These are phyloP conservation scores for Mesitornis unicolor DNA, from an alignment of 2,113 vertebrate species.

Conservation along the genomic window DNA sequence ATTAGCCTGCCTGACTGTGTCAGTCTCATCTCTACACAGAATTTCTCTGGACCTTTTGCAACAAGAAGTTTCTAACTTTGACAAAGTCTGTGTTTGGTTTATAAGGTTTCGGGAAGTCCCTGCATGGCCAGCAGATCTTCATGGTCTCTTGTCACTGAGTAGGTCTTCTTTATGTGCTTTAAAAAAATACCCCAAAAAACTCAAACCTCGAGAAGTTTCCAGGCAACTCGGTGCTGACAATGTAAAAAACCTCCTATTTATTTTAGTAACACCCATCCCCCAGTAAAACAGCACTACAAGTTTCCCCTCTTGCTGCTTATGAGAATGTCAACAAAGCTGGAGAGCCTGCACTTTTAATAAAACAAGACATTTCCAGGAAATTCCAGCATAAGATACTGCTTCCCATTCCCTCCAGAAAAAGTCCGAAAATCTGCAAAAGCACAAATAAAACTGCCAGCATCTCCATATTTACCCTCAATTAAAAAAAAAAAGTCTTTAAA, in stretches of 20 bases:
- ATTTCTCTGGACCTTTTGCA: not conserved
- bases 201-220: not conserved
- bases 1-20: not conserved
- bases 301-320: not conserved
- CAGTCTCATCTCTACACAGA: not conserved
- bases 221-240: not conserved
- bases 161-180: not conserved
- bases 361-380: not conserved
- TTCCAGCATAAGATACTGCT: not conserved
- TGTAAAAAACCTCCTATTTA: not conserved
- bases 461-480: not conserved
- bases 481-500: not conserved
- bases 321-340: not conserved
- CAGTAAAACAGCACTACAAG: not conserved
- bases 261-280: not conserved
- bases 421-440: not conserved
- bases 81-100: not conserved
- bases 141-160: not conserved
- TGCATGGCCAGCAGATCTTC: not conserved
- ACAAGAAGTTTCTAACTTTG: not conserved
- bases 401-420: not conserved
- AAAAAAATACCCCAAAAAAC: rapidly evolving
- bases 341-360: not conserved
- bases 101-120: not conserved
- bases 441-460: not conserved